A percentile compares a stretch with the other conserved stretches of the same genome.
Conservation (phyloP, 35 echinoderm and acorn worm genomes). For the Amphiura filiformis region DNA sequence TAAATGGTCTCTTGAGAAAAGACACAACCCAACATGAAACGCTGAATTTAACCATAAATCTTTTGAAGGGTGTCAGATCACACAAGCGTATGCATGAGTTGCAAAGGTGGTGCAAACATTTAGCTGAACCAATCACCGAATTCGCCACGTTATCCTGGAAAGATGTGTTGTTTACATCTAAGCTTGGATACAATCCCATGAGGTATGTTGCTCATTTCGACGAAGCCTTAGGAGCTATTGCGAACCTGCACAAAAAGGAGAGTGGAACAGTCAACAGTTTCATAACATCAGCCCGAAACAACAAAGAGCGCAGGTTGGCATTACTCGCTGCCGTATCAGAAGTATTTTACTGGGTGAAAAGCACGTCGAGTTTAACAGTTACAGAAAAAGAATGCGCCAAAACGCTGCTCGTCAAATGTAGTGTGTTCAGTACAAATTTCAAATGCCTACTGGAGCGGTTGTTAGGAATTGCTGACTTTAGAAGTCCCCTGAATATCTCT, state of each 20-base stretch:
- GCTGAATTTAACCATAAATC: not conserved
- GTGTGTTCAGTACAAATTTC: not conserved
- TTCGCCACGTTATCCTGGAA: not conserved
- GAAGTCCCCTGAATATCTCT: not conserved
- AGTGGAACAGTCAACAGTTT: not conserved
- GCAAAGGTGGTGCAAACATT: not conserved
- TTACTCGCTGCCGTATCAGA: conserved; percentile 17
- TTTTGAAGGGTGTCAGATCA: not conserved
- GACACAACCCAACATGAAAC: not conserved
- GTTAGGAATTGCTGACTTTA: conserved; percentile 12
- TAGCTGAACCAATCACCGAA: not conserved
- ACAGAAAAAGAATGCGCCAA: not conserved
- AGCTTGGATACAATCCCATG: not conserved
- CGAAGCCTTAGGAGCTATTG: not conserved
- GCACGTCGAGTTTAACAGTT: not conserved
- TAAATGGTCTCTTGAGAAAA: not conserved
- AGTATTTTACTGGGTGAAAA: not conserved
- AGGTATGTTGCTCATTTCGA: not conserved
- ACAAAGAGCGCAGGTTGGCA: conserved; percentile 11
- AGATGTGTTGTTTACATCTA: not conserved
- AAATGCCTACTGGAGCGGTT: not conserved
- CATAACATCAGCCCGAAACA: not conserved
- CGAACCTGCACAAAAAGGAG: not conserved
- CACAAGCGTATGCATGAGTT: not conserved
- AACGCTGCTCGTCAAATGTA: not conserved